These are phyloP conservation scores for Varanus komodoensis DNA, from an alignment of 2,113 vertebrate species.

Conservation along the genomic window DNA sequence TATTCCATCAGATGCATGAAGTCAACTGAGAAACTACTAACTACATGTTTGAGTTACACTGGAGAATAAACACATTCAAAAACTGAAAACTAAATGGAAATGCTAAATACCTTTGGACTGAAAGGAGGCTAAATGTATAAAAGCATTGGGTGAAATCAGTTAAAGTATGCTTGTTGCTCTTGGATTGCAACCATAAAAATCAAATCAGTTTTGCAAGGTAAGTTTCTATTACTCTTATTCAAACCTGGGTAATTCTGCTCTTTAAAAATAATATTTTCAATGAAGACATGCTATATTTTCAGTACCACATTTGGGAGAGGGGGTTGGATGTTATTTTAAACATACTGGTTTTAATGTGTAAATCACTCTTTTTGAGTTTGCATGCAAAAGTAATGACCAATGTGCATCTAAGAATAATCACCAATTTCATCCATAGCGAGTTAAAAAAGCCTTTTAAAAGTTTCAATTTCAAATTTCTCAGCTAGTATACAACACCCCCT, in stretches of 20 bases:
- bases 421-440: background rate
- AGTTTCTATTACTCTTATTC: background rate
- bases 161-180: background rate
- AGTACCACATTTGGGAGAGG: background rate
- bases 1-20: background rate
- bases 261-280: background rate
- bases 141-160: background rate
- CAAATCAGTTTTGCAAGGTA: background rate
- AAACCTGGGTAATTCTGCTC: background rate
- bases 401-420: background rate
- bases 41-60: background rate
- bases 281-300: background rate
- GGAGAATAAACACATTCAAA: background rate
- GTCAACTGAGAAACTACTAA: background rate
- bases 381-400: slow-evolving; percentile 5
- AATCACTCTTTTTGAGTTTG: background rate
- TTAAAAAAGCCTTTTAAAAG: too few relatives aligned
- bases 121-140: background rate
- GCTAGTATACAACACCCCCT: background rate
- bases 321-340: background rate
- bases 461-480: slow-evolving; percentile 1
- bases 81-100: background rate
- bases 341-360: background rate
- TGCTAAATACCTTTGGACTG: background rate
- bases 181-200: background rate